phyloP scores from a whole-genome alignment of 2,888 invertebrate genomes.

The Acanthosepion lycidas region DNA sequence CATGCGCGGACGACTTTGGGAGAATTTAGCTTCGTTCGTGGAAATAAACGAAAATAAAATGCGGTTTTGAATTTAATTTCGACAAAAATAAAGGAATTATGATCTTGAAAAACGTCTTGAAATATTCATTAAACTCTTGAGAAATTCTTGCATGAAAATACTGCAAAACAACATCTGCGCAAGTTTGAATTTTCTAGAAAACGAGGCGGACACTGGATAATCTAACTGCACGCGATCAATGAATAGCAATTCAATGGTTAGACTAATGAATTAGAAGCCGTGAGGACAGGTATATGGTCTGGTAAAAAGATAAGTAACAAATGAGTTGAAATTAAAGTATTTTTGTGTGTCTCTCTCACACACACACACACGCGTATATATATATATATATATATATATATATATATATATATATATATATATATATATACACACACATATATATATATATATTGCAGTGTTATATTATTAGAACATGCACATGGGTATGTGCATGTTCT shows the following conservation, averaged over 20 bases:
- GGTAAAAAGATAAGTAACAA: no score
- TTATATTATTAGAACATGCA: no score
- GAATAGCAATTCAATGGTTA: neutral
- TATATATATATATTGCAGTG: no score
- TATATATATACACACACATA: no score
- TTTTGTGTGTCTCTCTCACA: no score
- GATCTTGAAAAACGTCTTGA: neutral
- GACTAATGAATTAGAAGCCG: no score
- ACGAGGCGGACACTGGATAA: neutral
- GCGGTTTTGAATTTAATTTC: neutral
- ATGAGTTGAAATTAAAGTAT: no score
- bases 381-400: no score
- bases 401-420: no score
- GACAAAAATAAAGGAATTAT: neutral
- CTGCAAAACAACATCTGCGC: neutral
- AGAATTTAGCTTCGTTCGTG: neutral
- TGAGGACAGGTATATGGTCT: no score
- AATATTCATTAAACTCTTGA: neutral
- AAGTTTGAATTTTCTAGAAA: slow-evolving; percentile 12
- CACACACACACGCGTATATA: no score
- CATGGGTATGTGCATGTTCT: no score
- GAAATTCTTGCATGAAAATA: neutral
- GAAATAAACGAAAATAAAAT: neutral
- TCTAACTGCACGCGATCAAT: neutral
- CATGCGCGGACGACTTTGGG: neutral